phyloP scores from a whole-genome alignment of 2,797 vertebrate species.

The Basileuterus tristriatus region DNA sequence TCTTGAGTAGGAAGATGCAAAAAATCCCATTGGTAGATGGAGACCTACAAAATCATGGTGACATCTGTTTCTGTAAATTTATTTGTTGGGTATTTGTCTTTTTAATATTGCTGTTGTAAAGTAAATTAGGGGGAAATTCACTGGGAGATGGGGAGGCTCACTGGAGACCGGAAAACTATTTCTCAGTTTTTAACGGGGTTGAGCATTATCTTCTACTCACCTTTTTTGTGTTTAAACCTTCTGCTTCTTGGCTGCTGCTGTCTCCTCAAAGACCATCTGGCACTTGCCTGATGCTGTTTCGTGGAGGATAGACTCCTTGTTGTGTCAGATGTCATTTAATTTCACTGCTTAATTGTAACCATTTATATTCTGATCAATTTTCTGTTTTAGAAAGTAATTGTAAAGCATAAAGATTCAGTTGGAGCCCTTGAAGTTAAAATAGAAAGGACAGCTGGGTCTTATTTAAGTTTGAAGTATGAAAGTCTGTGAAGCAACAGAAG shows the following conservation, averaged over 20 bases:
- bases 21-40: background rate
- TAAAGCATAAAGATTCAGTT: background rate
- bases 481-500: background rate
- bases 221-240: background rate
- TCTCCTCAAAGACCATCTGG: background rate
- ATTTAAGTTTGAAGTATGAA: slow-evolving; percentile 1
- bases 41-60: background rate
- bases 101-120: background rate
- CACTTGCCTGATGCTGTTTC: background rate
- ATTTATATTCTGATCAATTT: background rate
- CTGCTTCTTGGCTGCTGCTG: background rate
- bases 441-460: slow-evolving; percentile 2
- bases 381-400: background rate
- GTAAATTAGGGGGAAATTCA: background rate
- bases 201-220: background rate
- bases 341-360: background rate
- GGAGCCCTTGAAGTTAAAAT: background rate
- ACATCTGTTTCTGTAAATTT: background rate
- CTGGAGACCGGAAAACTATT: background rate
- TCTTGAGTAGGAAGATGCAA: background rate
- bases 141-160: background rate
- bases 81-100: background rate
- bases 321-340: background rate
- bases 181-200: background rate
- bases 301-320: background rate